These are phyloP conservation scores for Poeciliopsis gracilis DNA, from an alignment of 2,797 vertebrate species.

Conservation along the genomic window DNA sequence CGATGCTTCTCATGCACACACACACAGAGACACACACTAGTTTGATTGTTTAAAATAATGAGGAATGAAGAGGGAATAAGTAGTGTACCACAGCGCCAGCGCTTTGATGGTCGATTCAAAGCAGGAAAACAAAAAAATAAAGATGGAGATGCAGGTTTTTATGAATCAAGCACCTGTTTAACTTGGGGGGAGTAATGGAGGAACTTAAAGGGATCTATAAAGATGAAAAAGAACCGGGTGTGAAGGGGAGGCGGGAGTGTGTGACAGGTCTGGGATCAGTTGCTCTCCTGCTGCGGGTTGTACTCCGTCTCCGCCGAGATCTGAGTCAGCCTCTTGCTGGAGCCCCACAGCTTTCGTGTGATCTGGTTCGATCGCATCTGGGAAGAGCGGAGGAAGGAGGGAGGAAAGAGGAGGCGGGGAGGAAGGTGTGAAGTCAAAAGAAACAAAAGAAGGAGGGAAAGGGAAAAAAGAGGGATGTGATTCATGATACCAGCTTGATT, in stretches of 20 bases:
- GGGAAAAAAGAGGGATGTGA: constrained; percentile 56
- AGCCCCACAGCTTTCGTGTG: constrained; percentile 96
- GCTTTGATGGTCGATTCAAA: constrained; percentile 38
- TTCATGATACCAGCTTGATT: constrained; percentile 69
- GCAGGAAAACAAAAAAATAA: constrained; percentile 27
- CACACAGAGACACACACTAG: background rate
- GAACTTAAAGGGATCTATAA: constrained; percentile 9
- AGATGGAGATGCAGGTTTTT: constrained; percentile 10
- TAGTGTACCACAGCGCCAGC: constrained; percentile 68
- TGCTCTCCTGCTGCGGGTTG: constrained; percentile 83
- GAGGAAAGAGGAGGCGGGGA: constrained; percentile 36
- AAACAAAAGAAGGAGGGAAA: constrained; percentile 32
- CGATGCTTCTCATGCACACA: background rate
- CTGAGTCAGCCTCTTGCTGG: constrained; percentile 93
- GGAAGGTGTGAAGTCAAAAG: constrained; percentile 1
- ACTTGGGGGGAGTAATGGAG: constrained; percentile 14
- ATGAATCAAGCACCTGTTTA: constrained; percentile 10
- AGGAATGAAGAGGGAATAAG: constrained; percentile 13
- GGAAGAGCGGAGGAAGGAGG: constrained; percentile 75
- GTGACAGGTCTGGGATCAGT: constrained; percentile 63
- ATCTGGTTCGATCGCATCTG: constrained; percentile 96
- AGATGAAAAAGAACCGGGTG: constrained; percentile 42
- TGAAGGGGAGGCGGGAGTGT: constrained; percentile 11
- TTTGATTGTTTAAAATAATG: background rate
- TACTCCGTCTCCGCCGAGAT: constrained; percentile 96